Base-by-base conservation (phyloP, 2,797 vertebrate genomes). In the Discoglossus pictus region DNA sequence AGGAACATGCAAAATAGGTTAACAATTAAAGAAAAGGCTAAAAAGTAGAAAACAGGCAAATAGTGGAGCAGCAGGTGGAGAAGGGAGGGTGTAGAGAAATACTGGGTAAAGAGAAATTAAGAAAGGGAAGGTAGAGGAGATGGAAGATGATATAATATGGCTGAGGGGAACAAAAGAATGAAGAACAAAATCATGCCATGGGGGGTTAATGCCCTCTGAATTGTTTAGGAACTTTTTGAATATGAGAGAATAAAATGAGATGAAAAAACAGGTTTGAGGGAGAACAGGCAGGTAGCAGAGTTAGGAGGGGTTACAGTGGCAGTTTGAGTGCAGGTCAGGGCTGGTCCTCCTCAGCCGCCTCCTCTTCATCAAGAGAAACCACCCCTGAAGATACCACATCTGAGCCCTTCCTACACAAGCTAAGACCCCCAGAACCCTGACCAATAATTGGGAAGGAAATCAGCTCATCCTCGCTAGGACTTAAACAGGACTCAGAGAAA, bases 311-410 rank as follows among this genome's bases (percentile, higher is more conserved):
- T 40, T 10, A 70, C n/a, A 34, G 38, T 65, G 53, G 44, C 34
- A 70, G 13, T 42, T 38, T 62, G 17, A 88, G 79, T 83, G 80
- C 50, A 83, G 82, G 53, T 86, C 82, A 71, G 0, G 78, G 86
- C 62, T 91, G 88, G 0, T 86, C 88, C 68, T 92, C 90, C 15
- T 84, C 87, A n/a, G n/a, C n/a, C 16, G 64, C 76, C 10, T 85
- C 92, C 4, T 91, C 93, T 76, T 98, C 95, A 4, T 97, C 95
- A 60, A 97, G 90, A 2, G 97, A 98, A 68, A 93, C 93, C 3
- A 97, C 92, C 27, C 96, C 97, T 0, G 96, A 98, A 31, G 97
- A 97, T 15, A 93, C 92, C 51, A 95, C 92, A 0, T 96, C 94
- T 0, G 97, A 97, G 53, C 91, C 89, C 83, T 94, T 94, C 74